phyloP scores from a whole-genome alignment of 2,888 invertebrate species.

The Drosophila bunnanda region DNA sequence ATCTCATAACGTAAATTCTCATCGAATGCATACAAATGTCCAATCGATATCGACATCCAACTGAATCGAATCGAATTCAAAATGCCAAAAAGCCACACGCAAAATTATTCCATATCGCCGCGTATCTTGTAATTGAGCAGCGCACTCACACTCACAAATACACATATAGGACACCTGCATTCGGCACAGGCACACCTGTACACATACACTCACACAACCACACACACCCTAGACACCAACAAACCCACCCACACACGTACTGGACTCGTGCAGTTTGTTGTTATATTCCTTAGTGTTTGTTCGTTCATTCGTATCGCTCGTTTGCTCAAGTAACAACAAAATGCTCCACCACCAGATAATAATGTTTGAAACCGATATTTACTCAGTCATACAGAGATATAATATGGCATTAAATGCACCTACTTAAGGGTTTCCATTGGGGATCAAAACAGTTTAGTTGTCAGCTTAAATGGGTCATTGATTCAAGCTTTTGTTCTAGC shows the following conservation, averaged over 20 bases:
- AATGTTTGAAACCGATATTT: constrained; percentile 1
- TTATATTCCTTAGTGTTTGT: constrained; percentile 63
- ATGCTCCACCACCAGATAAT: constrained; percentile 20
- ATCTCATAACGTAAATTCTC: constrained; percentile 83
- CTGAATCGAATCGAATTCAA: constrained; percentile 47
- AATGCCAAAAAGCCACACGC: constrained; percentile 45
- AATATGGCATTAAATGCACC: background rate
- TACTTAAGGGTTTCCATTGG: background rate
- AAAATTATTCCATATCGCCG: constrained; percentile 53
- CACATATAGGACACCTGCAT: constrained; percentile 27
- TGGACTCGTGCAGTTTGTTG: constrained; percentile 57
- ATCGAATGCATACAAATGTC: constrained; percentile 66
- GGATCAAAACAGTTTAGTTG: background rate
- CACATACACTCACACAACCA: constrained; percentile 31
- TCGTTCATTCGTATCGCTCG: constrained; percentile 59
- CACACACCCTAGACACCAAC: constrained; percentile 5
- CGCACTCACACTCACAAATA: constrained; percentile 35
- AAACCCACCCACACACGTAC: constrained; percentile 34
- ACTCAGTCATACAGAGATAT: constrained; percentile 1
- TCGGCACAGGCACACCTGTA: constrained; percentile 44
- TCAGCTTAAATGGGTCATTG: background rate
- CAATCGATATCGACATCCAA: constrained; percentile 41
- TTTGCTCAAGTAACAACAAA: constrained; percentile 52
- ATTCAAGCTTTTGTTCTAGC: background rate
- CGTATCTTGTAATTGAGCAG: constrained; percentile 48